Base-by-base conservation (phyloP, 2,797 vertebrate genomes). In the Chiroxiphia lanceolata region DNA sequence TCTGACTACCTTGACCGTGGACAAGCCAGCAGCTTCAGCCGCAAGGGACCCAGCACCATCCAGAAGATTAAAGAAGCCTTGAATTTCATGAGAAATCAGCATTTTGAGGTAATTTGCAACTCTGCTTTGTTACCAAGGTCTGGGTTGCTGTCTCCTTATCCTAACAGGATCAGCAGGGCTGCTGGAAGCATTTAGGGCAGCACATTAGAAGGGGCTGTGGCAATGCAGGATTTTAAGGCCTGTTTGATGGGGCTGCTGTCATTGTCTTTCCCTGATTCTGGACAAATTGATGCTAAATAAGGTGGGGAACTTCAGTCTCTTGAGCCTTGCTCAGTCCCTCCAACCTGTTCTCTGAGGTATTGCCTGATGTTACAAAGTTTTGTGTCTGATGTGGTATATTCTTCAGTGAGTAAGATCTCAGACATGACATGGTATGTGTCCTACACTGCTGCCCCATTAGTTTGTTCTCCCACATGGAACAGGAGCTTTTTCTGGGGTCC, bases 71-170 rank as follows among this genome's bases (percentile, higher is more conserved):
- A 99, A 96, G 99, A 99, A 95, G 99, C 99, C 13, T 97, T 99
- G 36, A 99, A 99, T 97, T 99, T 99, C 96, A 99, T 99, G 99
- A 98, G 99, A 95, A 99, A 99, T 97, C 99, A 99, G 75, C 99
- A 99, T 95, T 99, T 99, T 98, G 99, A 99, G 99, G 99, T 99
- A 95, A 56, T 54, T 44, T 21, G 1, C 14, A 69, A 10, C 17
- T 82, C 8, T 1, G 14, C 17, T 20, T 91, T 2, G 0, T 83
- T 72, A 54, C 19, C 18, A 27, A 53, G 5, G 8, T 53, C 23
- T 23, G 23, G 33, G 36, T 48, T 64, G 17, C 38, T 48, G 13
- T 44, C 17, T 51, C 25, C 6, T 57, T 83, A 22, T 51, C 12
- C 9, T 36, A 31, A 7, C 3, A 42, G 56, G 44, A 15, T 48